Evolutionary conservation across 2,113 vertebrate genomes (phyloP).

Genomic region (Amazona guildingii): DNA sequence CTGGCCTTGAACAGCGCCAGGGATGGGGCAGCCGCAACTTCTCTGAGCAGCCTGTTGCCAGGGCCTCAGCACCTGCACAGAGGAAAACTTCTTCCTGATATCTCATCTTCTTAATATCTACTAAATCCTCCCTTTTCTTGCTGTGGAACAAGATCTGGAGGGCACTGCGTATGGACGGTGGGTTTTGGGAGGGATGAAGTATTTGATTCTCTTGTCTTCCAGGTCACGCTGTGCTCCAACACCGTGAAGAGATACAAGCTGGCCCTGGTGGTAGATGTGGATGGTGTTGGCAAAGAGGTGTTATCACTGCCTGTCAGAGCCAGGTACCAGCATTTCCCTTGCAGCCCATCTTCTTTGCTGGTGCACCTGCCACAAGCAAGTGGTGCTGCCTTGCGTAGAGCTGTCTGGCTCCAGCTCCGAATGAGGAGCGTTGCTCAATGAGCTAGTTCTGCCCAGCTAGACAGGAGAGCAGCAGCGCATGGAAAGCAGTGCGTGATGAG

Average conservation of each 20-base stretch:
- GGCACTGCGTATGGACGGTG: accelerated
- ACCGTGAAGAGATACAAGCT: slow-evolving; percentile 74
- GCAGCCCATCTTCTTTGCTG: background rate
- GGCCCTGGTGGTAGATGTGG: slow-evolving; percentile 82
- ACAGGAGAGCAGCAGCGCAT: background rate
- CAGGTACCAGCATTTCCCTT: slow-evolving; percentile 66
- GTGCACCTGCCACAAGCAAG: accelerated
- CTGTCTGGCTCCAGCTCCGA: background rate
- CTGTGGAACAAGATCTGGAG: accelerated
- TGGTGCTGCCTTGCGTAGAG: accelerated
- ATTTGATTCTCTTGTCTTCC: background rate
- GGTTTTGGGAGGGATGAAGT: background rate
- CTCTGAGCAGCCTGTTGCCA: too few species aligned
- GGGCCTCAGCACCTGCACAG: too few species aligned
- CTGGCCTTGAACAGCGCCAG: background rate
- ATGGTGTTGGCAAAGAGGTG: slow-evolving; percentile 80
- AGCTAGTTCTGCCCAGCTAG: background rate
- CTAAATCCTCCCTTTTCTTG: background rate
- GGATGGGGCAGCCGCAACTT: background rate
- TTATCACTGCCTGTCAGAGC: slow-evolving; percentile 80
- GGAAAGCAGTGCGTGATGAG: background rate
- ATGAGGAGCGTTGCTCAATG: background rate
- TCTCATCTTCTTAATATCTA: background rate
- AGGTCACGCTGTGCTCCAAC: slow-evolving; percentile 93
- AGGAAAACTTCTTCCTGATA: background rate